phyloP scores from a whole-genome alignment of 2,113 vertebrate species.

The Oncorhynchus kisutch region DNA sequence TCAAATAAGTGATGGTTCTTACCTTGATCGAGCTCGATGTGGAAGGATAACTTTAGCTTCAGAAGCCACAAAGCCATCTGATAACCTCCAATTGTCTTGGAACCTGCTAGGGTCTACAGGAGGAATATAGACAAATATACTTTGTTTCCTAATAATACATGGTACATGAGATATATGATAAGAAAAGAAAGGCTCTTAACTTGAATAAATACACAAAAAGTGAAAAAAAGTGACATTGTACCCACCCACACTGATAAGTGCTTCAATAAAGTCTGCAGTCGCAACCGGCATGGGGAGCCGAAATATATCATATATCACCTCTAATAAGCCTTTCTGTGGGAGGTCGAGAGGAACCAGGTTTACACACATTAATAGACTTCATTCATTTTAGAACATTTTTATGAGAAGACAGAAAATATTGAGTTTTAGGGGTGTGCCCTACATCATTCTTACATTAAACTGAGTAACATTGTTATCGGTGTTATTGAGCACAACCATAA shows the following conservation, averaged over 20 bases:
- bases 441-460: too few relatives aligned
- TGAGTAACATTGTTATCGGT: not conserved
- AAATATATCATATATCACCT: constrained; percentile 97
- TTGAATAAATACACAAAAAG: not conserved
- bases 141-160: not conserved
- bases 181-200: not conserved
- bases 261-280: constrained; percentile 93
- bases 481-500: not conserved
- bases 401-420: too few relatives aligned
- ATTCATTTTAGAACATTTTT: not conserved
- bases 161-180: not conserved
- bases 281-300: constrained; percentile 90
- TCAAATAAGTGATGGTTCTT: constrained; percentile 9
- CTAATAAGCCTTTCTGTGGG: constrained; percentile 87
- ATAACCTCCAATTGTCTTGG: constrained; percentile 95
- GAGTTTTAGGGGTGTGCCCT: too few relatives aligned
- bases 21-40: constrained; percentile 94
- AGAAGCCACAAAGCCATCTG: constrained; percentile 95
- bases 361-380: not conserved
- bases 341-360: not conserved
- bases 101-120: constrained; percentile 88
- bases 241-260: constrained; percentile 91
- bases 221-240: not conserved
- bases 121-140: not conserved
- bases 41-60: constrained; percentile 96